phyloP scores from a whole-genome alignment of 2,888 invertebrate species.

The Microctonus hyperodae region DNA sequence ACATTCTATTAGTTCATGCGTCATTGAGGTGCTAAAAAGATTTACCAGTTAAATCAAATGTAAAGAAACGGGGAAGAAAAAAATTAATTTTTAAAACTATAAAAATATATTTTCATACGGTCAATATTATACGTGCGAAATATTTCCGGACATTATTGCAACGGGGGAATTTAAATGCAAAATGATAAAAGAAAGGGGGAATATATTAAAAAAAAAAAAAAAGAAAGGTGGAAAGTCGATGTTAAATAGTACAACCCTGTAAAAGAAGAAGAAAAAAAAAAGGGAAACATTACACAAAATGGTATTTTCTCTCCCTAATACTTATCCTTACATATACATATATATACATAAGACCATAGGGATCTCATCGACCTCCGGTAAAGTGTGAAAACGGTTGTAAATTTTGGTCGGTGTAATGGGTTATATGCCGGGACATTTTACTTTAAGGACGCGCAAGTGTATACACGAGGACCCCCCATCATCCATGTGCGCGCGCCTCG shows the following conservation, averaged over 20 bases:
- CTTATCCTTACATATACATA: too few relatives aligned
- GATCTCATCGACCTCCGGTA: conserved; percentile 39
- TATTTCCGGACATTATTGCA: background rate
- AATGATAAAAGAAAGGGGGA: too few relatives aligned
- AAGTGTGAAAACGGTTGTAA: conserved; percentile 61
- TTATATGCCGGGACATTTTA: conserved; percentile 42
- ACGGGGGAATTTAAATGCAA: background rate
- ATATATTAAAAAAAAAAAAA: too few relatives aligned
- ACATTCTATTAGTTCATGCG: background rate
- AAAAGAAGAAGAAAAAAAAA: background rate
- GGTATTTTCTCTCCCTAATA: conserved; percentile 6
- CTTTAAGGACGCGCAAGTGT: conserved; percentile 56
- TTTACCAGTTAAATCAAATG: background rate
- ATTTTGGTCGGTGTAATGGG: conserved; percentile 57
- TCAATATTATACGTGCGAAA: background rate
- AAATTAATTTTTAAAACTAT: background rate
- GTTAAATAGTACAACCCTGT: background rate
- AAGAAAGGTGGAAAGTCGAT: background rate
- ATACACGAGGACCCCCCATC: conserved; percentile 36
- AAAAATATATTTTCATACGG: background rate
- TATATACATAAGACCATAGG: background rate
- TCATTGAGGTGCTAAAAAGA: conserved; percentile 10
- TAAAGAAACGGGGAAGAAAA: background rate
- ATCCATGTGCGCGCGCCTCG: conserved; percentile 24
- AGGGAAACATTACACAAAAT: conserved; percentile 6